phyloP scores from a whole-genome alignment of 2,797 vertebrate genomes.

The Alca torda region DNA sequence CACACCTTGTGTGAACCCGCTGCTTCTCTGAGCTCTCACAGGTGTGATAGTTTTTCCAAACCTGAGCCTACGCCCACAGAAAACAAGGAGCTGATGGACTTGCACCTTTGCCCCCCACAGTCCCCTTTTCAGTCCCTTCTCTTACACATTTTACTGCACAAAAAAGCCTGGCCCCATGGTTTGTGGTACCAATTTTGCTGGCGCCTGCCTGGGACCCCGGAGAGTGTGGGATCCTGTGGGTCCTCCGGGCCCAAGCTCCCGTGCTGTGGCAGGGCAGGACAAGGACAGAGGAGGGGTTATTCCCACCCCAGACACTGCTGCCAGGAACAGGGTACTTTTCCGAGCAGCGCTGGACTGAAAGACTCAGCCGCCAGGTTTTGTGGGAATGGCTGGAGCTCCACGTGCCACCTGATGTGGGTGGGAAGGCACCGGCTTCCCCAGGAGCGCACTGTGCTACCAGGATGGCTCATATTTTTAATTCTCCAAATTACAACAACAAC shows the following conservation, averaged over 20 bases:
- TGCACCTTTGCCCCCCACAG: neutral
- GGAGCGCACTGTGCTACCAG: neutral
- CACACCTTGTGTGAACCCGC: neutral
- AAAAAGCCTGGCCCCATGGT: neutral
- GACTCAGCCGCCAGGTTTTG: neutral
- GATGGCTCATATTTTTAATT: neutral
- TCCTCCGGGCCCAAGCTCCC: neutral
- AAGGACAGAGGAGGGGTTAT: neutral
- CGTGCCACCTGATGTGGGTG: fast-evolving
- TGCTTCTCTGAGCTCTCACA: neutral
- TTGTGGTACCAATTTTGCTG: neutral
- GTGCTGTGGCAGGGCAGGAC: no score
- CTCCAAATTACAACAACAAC: neutral
- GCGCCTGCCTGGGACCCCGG: neutral
- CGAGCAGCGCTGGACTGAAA: neutral
- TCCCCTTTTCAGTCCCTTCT: neutral
- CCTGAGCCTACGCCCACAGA: neutral
- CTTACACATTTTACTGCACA: neutral
- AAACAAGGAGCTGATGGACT: neutral
- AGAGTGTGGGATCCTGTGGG: no score
- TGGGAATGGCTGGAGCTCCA: neutral
- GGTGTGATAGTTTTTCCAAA: neutral
- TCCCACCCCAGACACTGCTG: neutral
- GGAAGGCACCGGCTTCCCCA: neutral
- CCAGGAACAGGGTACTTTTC: neutral